A percentile compares a stretch with the other conserved stretches of the same genome.
Conservation (phyloP, 1,140 invertebrate species). For the Steinernema feltiae region DNA sequence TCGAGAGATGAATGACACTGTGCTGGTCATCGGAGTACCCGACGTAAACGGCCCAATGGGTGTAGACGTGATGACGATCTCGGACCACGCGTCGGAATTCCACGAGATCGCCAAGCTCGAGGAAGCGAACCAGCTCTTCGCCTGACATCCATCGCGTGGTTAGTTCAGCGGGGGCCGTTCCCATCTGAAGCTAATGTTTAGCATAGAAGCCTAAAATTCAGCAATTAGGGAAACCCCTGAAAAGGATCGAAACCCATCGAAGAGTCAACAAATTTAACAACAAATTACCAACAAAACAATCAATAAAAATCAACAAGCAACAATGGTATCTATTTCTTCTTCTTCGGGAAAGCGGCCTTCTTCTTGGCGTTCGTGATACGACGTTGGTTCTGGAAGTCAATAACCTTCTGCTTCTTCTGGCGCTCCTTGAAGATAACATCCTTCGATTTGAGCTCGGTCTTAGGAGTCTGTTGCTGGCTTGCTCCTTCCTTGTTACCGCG, state of each 20-base stretch:
- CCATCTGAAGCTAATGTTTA: not conserved
- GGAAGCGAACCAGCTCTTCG: not conserved
- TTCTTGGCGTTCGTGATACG: slow-evolving; percentile 49
- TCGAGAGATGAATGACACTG: not conserved
- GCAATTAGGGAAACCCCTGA: not conserved
- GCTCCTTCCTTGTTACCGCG: slow-evolving; percentile 43
- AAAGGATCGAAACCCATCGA: slow-evolving; percentile 5
- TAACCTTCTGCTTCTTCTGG: slow-evolving; percentile 63
- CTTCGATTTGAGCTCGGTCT: slow-evolving; percentile 65
- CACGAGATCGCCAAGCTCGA: not conserved
- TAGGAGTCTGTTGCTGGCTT: slow-evolving; percentile 35
- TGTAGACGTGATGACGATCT: not conserved
- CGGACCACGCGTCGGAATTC: not conserved
- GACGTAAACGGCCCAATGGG: not conserved
- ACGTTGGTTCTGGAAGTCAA: slow-evolving; percentile 58
- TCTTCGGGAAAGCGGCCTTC: slow-evolving; percentile 25
- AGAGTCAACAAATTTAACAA: slow-evolving; percentile 22
- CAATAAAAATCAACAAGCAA: slow-evolving; percentile 20
- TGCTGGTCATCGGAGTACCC: not conserved
- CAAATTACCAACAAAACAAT: slow-evolving; percentile 22
- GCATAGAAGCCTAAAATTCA: too few species aligned
- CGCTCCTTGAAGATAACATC: slow-evolving; percentile 70
- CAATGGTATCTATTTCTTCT: slow-evolving; percentile 2
- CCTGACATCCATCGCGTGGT: not conserved
- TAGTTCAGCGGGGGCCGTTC: not conserved